Conservation (phyloP, 1,140 invertebrate species). For the Periplaneta americana region DNA sequence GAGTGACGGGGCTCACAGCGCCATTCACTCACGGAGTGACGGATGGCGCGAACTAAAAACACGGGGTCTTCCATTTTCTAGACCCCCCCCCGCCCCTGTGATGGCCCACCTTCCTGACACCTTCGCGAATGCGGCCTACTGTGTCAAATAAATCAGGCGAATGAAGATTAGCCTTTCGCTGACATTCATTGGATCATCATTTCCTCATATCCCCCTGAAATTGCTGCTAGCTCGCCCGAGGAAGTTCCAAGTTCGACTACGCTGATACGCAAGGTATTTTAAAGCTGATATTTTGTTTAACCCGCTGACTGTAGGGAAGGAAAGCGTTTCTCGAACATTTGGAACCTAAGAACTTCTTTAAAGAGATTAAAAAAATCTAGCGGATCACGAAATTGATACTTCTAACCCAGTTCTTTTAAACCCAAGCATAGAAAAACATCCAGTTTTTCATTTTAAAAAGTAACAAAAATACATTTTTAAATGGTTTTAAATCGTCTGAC, state of each 20-base stretch:
- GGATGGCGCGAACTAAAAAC: constrained; percentile 8
- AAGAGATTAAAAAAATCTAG: too few relatives aligned
- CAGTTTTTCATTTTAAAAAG: too few relatives aligned
- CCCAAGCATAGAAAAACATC: too few relatives aligned
- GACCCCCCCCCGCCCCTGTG: neutral
- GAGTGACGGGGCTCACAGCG: neutral
- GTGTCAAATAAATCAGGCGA: neutral
- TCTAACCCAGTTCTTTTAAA: too few relatives aligned
- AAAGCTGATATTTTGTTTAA: neutral
- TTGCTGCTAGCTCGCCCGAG: neutral
- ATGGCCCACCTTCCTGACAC: neutral
- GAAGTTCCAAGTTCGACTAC: neutral
- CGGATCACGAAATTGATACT: too few relatives aligned
- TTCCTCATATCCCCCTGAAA: neutral
- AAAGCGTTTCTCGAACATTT: too few relatives aligned
- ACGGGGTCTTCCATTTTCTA: constrained; percentile 9
- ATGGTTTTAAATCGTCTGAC: too few relatives aligned
- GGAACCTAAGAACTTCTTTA: too few relatives aligned
- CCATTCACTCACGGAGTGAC: constrained; percentile 7
- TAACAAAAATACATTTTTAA: too few relatives aligned
- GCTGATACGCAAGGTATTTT: neutral
- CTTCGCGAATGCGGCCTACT: neutral
- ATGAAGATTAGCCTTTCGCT: neutral
- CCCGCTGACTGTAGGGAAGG: too few relatives aligned
- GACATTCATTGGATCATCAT: neutral